Evolutionary conservation across 2,888 invertebrate species (phyloP).

Genomic region (Pseudococcus viburni): DNA sequence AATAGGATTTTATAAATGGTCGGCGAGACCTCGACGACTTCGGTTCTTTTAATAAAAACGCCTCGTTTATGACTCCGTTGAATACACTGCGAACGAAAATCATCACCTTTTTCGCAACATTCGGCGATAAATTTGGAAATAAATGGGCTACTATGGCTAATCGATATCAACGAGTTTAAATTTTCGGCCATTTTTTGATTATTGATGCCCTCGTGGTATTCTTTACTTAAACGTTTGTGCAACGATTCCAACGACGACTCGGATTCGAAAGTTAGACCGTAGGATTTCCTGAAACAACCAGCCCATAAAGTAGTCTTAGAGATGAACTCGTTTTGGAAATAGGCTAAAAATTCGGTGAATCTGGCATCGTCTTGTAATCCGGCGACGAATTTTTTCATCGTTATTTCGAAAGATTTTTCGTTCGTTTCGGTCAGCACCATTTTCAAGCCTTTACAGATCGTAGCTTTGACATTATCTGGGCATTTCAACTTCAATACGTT

Average conservation of each 20-base stretch:
- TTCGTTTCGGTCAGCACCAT: conserved; percentile 57
- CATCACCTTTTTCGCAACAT: not conserved
- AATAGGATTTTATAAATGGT: conserved; percentile 21
- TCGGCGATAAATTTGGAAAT: conserved; percentile 21
- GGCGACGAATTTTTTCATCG: conserved; percentile 9
- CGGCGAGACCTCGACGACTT: conserved; percentile 27
- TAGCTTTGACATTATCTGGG: conserved; percentile 20
- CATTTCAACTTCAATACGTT: conserved; percentile 61
- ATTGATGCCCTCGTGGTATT: conserved; percentile 38
- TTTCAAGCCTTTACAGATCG: conserved; percentile 47
- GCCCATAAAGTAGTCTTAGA: conserved; percentile 29
- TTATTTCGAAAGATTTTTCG: conserved; percentile 58
- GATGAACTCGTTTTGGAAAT: conserved; percentile 58
- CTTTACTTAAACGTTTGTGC: conserved; percentile 54
- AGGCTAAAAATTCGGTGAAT: conserved; percentile 39
- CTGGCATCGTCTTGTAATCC: conserved; percentile 48
- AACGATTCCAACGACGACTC: conserved; percentile 10
- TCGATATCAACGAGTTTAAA: conserved; percentile 43
- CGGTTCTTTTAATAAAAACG: conserved; percentile 56
- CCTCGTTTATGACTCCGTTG: conserved; percentile 52
- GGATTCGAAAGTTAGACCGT: conserved; percentile 18
- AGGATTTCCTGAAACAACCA: conserved; percentile 53
- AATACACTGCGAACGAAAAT: conserved; percentile 1
- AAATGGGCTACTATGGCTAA: conserved; percentile 8
- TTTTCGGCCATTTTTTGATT: conserved; percentile 35